A percentile compares a stretch with the other conserved stretches of the same genome.
Conservation (phyloP, 1,140 invertebrate species). For the Drosophila albomicans region DNA sequence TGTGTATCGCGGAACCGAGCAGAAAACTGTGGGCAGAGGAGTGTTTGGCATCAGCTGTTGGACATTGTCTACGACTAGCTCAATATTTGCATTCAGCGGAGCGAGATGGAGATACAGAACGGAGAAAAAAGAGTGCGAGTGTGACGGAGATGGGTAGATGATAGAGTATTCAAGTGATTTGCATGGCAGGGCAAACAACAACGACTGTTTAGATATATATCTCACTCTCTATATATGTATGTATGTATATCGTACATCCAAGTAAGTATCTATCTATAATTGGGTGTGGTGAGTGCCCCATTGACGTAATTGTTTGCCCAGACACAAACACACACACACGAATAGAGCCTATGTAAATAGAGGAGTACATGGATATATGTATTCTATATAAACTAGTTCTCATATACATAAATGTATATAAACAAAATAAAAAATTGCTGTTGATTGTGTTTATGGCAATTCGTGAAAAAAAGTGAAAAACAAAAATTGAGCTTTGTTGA, state of each 20-base stretch:
- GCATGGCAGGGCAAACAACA: constrained; percentile 15
- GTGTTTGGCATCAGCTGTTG: constrained; percentile 21
- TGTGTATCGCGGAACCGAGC: not conserved
- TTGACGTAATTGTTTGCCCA: constrained; percentile 75
- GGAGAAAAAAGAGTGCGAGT: not conserved
- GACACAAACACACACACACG: constrained; percentile 2
- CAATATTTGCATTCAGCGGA: constrained; percentile 7
- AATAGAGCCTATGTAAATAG: constrained; percentile 31
- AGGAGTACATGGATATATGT: constrained; percentile 55
- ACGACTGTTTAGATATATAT: constrained; percentile 2
- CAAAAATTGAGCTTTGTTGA: constrained; percentile 45
- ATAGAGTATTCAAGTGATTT: constrained; percentile 38
- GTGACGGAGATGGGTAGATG: not conserved
- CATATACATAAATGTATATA: constrained; percentile 15
- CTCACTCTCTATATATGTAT: not conserved
- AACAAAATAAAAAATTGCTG: not conserved
- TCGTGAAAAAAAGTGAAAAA: constrained; percentile 14
- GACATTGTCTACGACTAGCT: constrained; percentile 15
- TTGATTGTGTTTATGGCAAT: constrained; percentile 11
- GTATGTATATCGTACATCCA: constrained; percentile 17
- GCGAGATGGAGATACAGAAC: not conserved
- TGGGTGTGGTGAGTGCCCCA: constrained; percentile 45
- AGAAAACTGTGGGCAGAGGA: not conserved
- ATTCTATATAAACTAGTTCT: constrained; percentile 21
- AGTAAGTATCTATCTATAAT: constrained; percentile 32